A percentile compares a stretch with the other conserved stretches of the same genome.
Evolutionary conservation across 2,888 invertebrate species (phyloP).

Genomic region (Leistus spinibarbis): DNA sequence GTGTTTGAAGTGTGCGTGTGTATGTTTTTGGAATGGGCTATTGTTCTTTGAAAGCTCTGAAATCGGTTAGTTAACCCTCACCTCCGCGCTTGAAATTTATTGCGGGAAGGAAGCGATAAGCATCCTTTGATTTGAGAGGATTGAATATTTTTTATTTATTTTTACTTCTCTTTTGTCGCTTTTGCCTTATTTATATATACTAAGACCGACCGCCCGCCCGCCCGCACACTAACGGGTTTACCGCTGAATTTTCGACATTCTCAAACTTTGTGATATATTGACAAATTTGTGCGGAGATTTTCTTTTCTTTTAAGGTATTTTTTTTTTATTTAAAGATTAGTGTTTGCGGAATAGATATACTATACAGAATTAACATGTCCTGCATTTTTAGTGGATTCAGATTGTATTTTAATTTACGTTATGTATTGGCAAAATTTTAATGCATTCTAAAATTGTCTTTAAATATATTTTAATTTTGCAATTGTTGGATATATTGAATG

Average conservation of each 20-base stretch:
- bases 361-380: no score
- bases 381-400: no score
- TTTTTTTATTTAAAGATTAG: not conserved
- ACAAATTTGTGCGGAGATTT: not conserved
- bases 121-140: slow-evolving; percentile 32
- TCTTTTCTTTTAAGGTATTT: not conserved
- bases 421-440: no score
- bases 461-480: no score
- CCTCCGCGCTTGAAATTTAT: slow-evolving; percentile 13
- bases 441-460: no score
- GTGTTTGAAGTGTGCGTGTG: not conserved
- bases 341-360: no score
- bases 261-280: slow-evolving; percentile 9
- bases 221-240: no score
- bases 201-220: not conserved
- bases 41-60: slow-evolving; percentile 7
- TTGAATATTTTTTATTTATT: slow-evolving; percentile 21
- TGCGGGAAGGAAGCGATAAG: slow-evolving; percentile 35
- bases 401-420: no score
- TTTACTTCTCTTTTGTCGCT: not conserved
- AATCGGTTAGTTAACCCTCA: not conserved
- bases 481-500: no score
- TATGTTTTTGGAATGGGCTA: slow-evolving; percentile 19
- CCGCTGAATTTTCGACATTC: not conserved
- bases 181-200: not conserved